Base-by-base conservation (phyloP, 2,797 vertebrate genomes). In the Thalassophryne amazonica region DNA sequence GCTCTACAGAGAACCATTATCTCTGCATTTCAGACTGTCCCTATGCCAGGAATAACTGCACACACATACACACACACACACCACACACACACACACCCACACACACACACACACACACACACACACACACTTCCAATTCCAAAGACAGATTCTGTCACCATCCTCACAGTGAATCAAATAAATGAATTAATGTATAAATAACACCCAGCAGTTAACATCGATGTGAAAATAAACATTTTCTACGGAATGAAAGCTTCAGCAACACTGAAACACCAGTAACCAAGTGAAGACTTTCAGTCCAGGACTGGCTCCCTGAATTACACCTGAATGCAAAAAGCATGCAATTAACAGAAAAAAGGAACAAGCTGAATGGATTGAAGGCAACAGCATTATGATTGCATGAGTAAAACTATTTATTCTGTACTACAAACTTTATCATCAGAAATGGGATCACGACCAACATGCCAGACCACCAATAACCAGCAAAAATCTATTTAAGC, bases 1-100 rank as follows among this genome's bases (percentile, higher is more conserved):
- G 7, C 60, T 82, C 85, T 84, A 69, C 71, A 67, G 80, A 88
- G 81, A 69, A 79, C 80, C 77, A 88, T 89, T 89, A 90, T 90
- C 87, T 88, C 76, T 69, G 81, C 90, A 83, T 88, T 85, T 87
- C 88, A 90, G 88, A 73, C 76, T 78, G 78, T 86, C 72, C 70
- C 76, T 60, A 67, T 19, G 70, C 84, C 73, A 87, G 70, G 63
- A 86, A 70, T 77, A 70, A 64, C 61, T 66, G 55, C 71, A 79
- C 62, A 78, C 38, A 53, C 55, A n/a, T 43, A 24, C 53, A 18
- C 40, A 46, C 51, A 22, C 27, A 12, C 47, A 18, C 19, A 30
- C 29, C 19, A 30, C 29, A 37, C 16, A 6, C 32, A 60, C 29
- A 5, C 42, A 41, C 31, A 27, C 17, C 33, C 21, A 59, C 20